These are phyloP conservation scores for Tachina fera DNA, from an alignment of 2,888 invertebrate genomes.

Conservation along the genomic window DNA sequence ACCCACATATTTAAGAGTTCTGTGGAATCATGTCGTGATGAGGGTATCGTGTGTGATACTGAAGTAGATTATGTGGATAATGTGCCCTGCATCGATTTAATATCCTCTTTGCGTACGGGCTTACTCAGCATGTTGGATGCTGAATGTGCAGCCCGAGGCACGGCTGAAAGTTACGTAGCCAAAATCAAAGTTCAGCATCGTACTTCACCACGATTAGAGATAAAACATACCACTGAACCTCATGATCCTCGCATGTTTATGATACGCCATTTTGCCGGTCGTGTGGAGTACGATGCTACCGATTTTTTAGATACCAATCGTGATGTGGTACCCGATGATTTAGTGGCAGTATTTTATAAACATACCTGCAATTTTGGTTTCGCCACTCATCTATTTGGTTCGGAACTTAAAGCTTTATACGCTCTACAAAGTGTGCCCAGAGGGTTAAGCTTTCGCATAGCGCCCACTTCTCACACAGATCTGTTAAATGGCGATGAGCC, in stretches of 20 bases:
- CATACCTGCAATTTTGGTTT: constrained; percentile 98
- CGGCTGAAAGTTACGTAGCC: constrained; percentile 91
- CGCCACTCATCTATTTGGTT: constrained; percentile 96
- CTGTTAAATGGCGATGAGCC: constrained; percentile 92
- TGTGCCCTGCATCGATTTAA: constrained; percentile 97
- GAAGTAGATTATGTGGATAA: constrained; percentile 97
- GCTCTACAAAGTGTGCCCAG: constrained; percentile 89
- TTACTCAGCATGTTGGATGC: constrained; percentile 95
- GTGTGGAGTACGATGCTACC: constrained; percentile 93
- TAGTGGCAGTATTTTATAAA: constrained; percentile 96
- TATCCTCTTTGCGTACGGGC: constrained; percentile 95
- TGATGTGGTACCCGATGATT: constrained; percentile 95
- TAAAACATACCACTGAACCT: constrained; percentile 88
- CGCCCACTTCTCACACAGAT: constrained; percentile 94
- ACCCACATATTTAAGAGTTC: constrained; percentile 98
- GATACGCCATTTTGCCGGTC: constrained; percentile 94
- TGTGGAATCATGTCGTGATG: constrained; percentile 96
- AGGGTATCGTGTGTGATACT: constrained; percentile 94
- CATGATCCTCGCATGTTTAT: constrained; percentile 92
- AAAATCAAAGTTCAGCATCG: constrained; percentile 92
- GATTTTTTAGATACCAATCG: constrained; percentile 96
- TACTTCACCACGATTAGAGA: constrained; percentile 90
- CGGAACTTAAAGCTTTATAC: constrained; percentile 93
- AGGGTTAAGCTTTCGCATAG: constrained; percentile 93
- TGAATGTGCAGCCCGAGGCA: constrained; percentile 93